phyloP scores from a whole-genome alignment of 1,140 invertebrate genomes.

The Drosophila albomicans region DNA sequence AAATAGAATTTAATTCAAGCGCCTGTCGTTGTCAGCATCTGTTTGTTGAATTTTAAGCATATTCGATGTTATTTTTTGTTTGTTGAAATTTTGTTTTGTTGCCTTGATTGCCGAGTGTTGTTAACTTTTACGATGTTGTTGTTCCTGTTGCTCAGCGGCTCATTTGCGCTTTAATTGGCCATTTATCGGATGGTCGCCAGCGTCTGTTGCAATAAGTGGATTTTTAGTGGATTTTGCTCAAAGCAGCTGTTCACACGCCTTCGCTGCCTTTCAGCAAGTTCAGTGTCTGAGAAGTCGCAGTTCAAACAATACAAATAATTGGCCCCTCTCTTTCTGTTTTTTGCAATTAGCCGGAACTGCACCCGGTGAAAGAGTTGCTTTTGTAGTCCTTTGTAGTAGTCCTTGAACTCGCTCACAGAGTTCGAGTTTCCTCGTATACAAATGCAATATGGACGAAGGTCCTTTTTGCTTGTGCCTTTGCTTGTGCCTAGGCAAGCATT shows the following conservation, averaged over 20 bases:
- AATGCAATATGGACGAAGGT: slow-evolving; percentile 19
- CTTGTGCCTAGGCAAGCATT: slow-evolving; percentile 57
- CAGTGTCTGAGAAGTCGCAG: slow-evolving; percentile 8
- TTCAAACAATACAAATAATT: slow-evolving; percentile 33
- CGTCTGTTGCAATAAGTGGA: slow-evolving; percentile 25
- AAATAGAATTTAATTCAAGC: slow-evolving; percentile 1
- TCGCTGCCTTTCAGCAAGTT: slow-evolving; percentile 1
- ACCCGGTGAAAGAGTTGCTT: background rate
- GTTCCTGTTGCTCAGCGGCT: slow-evolving; percentile 16
- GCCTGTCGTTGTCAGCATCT: background rate
- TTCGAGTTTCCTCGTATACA: background rate
- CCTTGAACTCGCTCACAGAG: slow-evolving; percentile 24
- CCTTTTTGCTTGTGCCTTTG: slow-evolving; percentile 25
- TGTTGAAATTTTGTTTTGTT: slow-evolving; percentile 11
- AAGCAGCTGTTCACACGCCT: slow-evolving; percentile 26
- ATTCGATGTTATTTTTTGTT: background rate
- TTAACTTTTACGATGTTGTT: slow-evolving; percentile 28
- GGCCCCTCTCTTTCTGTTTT: slow-evolving; percentile 5
- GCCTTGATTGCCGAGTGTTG: slow-evolving; percentile 28
- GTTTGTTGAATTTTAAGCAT: slow-evolving; percentile 16
- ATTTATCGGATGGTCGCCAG: slow-evolving; percentile 38
- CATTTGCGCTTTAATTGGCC: slow-evolving; percentile 54
- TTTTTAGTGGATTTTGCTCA: slow-evolving; percentile 12
- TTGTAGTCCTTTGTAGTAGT: slow-evolving; percentile 25
- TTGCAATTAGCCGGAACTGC: slow-evolving; percentile 33